Conservation (phyloP, 2,113 vertebrate genomes). For the Pteruthius melanotis region DNA sequence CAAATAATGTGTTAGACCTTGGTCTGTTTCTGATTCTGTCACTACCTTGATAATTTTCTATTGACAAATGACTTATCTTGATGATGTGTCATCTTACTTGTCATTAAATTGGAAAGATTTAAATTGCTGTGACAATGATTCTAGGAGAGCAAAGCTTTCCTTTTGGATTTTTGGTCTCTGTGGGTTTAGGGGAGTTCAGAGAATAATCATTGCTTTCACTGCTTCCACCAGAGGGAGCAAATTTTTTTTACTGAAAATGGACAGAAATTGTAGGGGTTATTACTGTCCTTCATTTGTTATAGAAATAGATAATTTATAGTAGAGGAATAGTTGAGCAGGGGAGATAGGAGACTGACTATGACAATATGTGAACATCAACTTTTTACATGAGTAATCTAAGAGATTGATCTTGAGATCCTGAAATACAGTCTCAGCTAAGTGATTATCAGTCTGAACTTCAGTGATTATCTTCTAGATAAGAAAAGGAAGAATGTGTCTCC, state of each 20-base stretch:
- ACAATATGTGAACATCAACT: not conserved
- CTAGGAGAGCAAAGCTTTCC: not conserved
- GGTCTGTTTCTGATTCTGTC: not conserved
- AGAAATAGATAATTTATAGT: not conserved
- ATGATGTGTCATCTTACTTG: not conserved
- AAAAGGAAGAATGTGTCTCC: not conserved
- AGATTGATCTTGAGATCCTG: not conserved
- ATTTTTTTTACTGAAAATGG: not conserved
- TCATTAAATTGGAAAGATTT: not conserved
- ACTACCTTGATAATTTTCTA: not conserved
- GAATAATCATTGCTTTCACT: not conserved
- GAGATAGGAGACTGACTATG: not conserved
- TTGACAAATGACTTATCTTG: not conserved
- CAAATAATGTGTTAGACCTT: not conserved
- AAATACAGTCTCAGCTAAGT: not conserved
- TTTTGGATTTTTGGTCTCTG: not conserved
- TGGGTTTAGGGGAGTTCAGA: not conserved
- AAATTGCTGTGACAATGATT: not conserved
- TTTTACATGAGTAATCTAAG: not conserved
- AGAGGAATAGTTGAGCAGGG: not conserved
- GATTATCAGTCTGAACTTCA: not conserved
- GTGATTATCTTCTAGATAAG: not conserved
- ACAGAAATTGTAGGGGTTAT: not conserved
- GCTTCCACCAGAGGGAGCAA: slow-evolving; percentile 45
- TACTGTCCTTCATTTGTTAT: not conserved